Percentiles rank a stretch among this genome's conserved stretches.
Evolutionary conservation across 2,797 vertebrate genomes (phyloP).

Genomic region (Microcaecilia unicolor): DNA sequence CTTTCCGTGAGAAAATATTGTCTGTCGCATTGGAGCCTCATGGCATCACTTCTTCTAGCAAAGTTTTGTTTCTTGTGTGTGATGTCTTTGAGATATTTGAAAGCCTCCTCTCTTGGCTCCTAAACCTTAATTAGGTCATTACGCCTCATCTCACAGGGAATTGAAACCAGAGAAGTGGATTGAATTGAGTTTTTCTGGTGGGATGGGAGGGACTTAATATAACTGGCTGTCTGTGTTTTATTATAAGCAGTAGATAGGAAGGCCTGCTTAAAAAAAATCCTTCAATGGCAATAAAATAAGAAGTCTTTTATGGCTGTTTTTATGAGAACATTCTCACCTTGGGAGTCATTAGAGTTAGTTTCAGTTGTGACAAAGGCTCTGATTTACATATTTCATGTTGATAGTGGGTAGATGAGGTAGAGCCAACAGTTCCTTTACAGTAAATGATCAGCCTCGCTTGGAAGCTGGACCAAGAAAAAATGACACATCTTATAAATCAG

Average conservation of each 20-base stretch:
- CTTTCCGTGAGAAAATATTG: too few relatives aligned
- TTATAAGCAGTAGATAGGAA: conserved; percentile 24
- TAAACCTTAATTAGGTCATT: too few relatives aligned
- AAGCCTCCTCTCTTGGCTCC: too few relatives aligned
- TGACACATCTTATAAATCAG: conserved; percentile 16
- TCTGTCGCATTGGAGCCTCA: too few relatives aligned
- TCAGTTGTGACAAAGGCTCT: conserved; percentile 32
- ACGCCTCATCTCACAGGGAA: too few relatives aligned
- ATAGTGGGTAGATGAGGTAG: conserved; percentile 16
- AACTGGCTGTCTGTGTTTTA: too few relatives aligned
- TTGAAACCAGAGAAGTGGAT: too few relatives aligned
- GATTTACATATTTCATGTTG: conserved; percentile 35
- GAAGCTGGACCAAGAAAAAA: too few relatives aligned
- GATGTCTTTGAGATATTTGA: background rate
- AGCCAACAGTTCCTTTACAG: conserved; percentile 4
- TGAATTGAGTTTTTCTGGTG: too few relatives aligned
- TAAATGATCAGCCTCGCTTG: conserved; percentile 6
- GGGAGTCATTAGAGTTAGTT: conserved; percentile 42
- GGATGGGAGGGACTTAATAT: too few relatives aligned
- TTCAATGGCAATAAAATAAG: conserved; percentile 32
- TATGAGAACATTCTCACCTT: conserved; percentile 45
- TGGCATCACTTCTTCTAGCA: too few relatives aligned
- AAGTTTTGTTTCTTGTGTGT: too few relatives aligned
- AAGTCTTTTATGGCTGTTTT: conserved; percentile 38
- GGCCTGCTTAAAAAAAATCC: conserved; percentile 35